Base-by-base conservation (phyloP, 2,888 invertebrate species). In the Chrysodeixis includens region DNA sequence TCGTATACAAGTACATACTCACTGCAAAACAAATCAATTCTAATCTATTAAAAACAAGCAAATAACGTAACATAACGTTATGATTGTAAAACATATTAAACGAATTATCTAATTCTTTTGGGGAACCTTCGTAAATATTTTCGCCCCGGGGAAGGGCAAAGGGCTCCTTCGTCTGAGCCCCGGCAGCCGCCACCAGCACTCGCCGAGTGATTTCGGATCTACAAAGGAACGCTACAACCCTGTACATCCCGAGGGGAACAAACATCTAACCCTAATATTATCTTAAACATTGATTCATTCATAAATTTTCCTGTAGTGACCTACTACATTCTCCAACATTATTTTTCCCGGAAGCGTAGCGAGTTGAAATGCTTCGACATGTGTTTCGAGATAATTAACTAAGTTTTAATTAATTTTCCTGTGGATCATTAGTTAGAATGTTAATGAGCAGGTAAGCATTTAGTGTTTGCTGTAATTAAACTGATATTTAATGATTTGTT, bases 401-500 rank as follows among this genome's bases (percentile, higher is more conserved):
- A 35, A 35, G 35, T 35, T 35, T 35, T 35, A 35, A 35, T 35
- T 35, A 35, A 5, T 4, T 35, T 35, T 35, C 14, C 14, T 14
- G 35, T 35, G 35, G 14, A 35, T 35, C 35, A 35, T 35, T 35
- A 35, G 14, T 35, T 35, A 35, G 14, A 35, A 12, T 35, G 35
- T 35, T 35, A 35, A 35, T 35, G 35, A 35, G 12, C 35, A 35
- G 35, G 35, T 35, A n/a, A n/a, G 40, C 40, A n/a, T n/a, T 40
- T 40, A 40, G n/a, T 40, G 40, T n/a, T 40, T 4, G n/a, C 14
- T 40, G n/a, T n/a, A 40, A 40, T 40, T n/a, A 40, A 40, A 40
- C n/a, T 40, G 40, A 6, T 40, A 40, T 40, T 53, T 9, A 12
- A 56, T 22, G 56, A 10, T 61, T 32, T 60, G 46, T 83, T 68